phyloP scores from a whole-genome alignment of 1,140 invertebrate genomes.

The Gerris buenoi region DNA sequence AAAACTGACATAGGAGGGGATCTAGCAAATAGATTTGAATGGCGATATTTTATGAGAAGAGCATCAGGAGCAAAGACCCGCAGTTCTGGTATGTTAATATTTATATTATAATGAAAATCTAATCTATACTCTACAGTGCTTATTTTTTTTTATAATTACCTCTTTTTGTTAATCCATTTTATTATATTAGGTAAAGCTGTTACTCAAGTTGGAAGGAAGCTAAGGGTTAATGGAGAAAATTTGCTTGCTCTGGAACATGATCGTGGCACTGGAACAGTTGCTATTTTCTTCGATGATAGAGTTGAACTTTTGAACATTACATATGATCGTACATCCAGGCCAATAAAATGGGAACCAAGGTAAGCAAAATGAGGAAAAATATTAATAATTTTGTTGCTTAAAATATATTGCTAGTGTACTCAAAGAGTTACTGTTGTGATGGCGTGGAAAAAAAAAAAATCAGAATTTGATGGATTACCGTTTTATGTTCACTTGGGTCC shows the following conservation, averaged over 20 bases:
- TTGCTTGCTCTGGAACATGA: conserved; percentile 84
- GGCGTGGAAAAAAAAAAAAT: too few species aligned
- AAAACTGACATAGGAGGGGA: conserved; percentile 75
- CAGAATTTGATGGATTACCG: too few species aligned
- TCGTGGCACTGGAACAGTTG: conserved; percentile 71
- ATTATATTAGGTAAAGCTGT: conserved; percentile 41
- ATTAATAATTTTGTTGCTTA: too few species aligned
- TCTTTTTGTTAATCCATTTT: too few species aligned
- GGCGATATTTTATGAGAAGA: conserved; percentile 71
- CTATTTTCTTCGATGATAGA: conserved; percentile 76
- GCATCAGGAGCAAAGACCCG: conserved; percentile 23
- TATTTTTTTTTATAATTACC: too few species aligned
- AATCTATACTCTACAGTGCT: too few species aligned
- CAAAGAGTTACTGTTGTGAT: too few species aligned
- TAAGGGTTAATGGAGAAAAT: conserved; percentile 80
- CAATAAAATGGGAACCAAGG: conserved; percentile 74
- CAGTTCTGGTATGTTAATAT: conserved; percentile 8
- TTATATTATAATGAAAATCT: neutral
- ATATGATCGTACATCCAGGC: conserved; percentile 78
- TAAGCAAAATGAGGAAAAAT: too few species aligned
- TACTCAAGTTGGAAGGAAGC: conserved; percentile 64
- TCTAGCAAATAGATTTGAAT: conserved; percentile 82
- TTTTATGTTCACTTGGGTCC: too few species aligned
- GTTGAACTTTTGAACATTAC: conserved; percentile 78
- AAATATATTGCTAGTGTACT: too few species aligned